phyloP scores from a whole-genome alignment of 1,140 invertebrate genomes.

The Drosophila varians region DNA sequence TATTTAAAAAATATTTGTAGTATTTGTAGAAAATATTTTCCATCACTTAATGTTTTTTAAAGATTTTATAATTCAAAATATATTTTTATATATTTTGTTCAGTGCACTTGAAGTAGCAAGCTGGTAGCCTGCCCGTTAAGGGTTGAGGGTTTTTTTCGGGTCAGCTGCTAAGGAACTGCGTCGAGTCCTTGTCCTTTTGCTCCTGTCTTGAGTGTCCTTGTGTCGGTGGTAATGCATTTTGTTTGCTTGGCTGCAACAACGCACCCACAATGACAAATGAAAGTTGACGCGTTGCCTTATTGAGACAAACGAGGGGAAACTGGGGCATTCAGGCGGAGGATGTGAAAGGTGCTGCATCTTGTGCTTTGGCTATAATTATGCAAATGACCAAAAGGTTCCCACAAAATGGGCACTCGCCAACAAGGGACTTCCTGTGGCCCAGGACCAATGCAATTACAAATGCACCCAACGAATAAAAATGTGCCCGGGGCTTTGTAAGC shows the following conservation, averaged over 20 bases:
- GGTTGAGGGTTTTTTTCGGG: constrained; percentile 41
- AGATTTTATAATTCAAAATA: neutral
- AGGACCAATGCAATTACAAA: constrained; percentile 63
- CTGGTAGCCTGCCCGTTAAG: constrained; percentile 30
- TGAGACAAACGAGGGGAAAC: constrained; percentile 59
- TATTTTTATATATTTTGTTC: neutral
- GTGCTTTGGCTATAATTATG: constrained; percentile 39
- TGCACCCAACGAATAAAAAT: constrained; percentile 54
- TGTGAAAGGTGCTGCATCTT: constrained; percentile 12
- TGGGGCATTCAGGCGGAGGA: neutral
- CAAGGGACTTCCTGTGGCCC: neutral
- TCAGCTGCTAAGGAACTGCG: constrained; percentile 47
- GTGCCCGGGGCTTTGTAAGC: constrained; percentile 13
- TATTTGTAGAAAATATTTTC: too few species aligned
- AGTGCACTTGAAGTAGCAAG: neutral
- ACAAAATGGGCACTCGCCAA: constrained; percentile 9
- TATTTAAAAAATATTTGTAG: too few species aligned
- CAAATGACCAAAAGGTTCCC: constrained; percentile 45
- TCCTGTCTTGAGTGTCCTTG: constrained; percentile 28
- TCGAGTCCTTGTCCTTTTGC: constrained; percentile 38
- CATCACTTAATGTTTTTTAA: neutral
- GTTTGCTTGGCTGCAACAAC: constrained; percentile 61
- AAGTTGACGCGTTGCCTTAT: constrained; percentile 67
- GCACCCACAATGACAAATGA: constrained; percentile 72
- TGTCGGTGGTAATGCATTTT: constrained; percentile 70